A percentile compares a stretch with the other conserved stretches of the same genome.
phyloP scores from a whole-genome alignment of 2,888 invertebrate species.

The Parnassius smintheus region DNA sequence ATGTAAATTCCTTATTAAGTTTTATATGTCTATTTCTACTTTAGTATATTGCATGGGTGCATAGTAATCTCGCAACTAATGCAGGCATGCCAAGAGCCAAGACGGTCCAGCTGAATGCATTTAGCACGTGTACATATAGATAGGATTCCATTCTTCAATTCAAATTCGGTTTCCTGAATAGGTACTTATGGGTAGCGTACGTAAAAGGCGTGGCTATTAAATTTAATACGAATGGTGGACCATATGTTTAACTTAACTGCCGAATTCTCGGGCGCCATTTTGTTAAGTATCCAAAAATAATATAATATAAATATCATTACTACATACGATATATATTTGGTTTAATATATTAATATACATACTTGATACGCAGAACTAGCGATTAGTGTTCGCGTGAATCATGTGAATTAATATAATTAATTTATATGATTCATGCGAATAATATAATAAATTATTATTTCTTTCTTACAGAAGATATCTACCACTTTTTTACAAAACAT shows the following conservation, averaged over 20 bases:
- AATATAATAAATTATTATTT: no score
- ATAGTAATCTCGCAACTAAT: not conserved
- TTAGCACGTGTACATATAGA: conserved; percentile 16
- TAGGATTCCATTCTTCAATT: conserved; percentile 2
- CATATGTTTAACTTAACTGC: conserved; percentile 27
- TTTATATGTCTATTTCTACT: not conserved
- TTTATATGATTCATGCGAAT: no score
- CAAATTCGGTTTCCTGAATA: conserved; percentile 11
- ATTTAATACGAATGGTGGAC: conserved; percentile 22
- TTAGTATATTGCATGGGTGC: conserved; percentile 12
- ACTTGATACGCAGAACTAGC: no score
- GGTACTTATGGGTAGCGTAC: conserved; percentile 12
- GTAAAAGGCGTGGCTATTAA: conserved; percentile 24
- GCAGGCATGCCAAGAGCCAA: conserved; percentile 8
- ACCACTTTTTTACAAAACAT: no score
- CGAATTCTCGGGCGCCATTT: conserved; percentile 26
- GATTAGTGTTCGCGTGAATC: no score
- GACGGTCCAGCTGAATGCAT: conserved; percentile 13
- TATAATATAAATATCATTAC: no score
- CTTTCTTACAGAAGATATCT: no score
- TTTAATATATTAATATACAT: no score
- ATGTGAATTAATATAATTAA: no score
- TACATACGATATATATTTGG: no score
- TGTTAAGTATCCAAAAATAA: conserved; percentile 6
- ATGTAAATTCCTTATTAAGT: no score